Conservation (phyloP, 2,888 invertebrate species). For the Chromoteleia sp. region DNA sequence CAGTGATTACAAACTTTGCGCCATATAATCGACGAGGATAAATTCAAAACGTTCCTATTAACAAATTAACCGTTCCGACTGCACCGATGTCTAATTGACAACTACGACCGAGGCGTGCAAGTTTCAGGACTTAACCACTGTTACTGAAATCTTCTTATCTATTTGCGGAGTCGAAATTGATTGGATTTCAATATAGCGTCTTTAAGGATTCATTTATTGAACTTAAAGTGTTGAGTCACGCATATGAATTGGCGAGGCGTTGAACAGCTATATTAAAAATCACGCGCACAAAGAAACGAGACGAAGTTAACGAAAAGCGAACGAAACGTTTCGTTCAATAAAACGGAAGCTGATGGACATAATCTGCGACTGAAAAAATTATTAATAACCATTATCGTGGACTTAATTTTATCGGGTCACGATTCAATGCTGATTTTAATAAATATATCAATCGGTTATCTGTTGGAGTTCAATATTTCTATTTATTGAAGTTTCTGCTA, state of each 20-base stretch:
- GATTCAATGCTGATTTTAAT: conserved; percentile 16
- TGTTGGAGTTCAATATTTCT: neutral
- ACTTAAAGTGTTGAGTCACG: conserved; percentile 77
- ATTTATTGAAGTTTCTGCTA: conserved; percentile 13
- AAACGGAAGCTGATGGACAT: conserved; percentile 65
- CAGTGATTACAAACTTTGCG: conserved; percentile 60
- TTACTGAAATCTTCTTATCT: conserved; percentile 35
- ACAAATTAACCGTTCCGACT: conserved; percentile 33
- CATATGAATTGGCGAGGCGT: conserved; percentile 78
- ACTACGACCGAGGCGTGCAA: neutral
- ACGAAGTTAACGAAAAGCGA: conserved; percentile 59
- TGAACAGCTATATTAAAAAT: conserved; percentile 63
- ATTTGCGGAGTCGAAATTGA: conserved; percentile 51
- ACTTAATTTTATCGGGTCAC: conserved; percentile 50
- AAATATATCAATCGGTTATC: conserved; percentile 43
- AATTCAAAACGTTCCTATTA: conserved; percentile 48
- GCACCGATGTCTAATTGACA: conserved; percentile 47
- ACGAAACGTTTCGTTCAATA: conserved; percentile 41
- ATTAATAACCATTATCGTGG: conserved; percentile 61
- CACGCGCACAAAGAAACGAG: conserved; percentile 46
- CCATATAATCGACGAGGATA: conserved; percentile 47
- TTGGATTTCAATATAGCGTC: conserved; percentile 56
- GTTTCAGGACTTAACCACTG: conserved; percentile 18
- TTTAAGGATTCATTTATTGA: conserved; percentile 63
- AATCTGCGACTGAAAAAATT: conserved; percentile 63